Percentiles rank a stretch among this genome's conserved stretches.
Evolutionary conservation across 2,113 vertebrate species (phyloP).

Genomic region (Paramormyrops kingsleyae): DNA sequence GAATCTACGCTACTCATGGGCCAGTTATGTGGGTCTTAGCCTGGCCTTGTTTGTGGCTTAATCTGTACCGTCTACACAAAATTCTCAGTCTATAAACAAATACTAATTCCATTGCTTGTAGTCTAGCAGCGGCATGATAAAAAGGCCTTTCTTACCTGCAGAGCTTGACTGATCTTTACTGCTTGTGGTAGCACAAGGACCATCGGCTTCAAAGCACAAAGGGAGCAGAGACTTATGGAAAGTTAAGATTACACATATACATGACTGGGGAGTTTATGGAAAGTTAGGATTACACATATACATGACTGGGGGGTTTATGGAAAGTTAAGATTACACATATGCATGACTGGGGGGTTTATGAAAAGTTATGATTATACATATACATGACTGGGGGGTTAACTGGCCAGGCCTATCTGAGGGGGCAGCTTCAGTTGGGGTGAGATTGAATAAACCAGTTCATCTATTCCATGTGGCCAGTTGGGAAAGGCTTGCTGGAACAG

Average conservation of each 20-base stretch:
- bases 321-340: too few relatives aligned
- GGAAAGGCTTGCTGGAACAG: neutral
- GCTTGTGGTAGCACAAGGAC: neutral
- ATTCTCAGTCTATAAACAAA: neutral
- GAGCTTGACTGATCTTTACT: neutral
- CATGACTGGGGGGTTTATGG: too few relatives aligned
- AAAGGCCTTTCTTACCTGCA: neutral
- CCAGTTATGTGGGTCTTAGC: neutral
- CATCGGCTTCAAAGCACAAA: neutral
- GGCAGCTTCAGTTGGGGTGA: neutral
- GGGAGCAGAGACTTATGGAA: neutral
- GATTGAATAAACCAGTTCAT: neutral
- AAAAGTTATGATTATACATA: neutral
- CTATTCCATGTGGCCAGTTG: neutral
- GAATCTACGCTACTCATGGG: conserved; percentile 11
- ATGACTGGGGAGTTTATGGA: too few relatives aligned
- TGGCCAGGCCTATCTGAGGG: neutral
- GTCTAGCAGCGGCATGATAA: neutral
- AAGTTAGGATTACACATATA: too few relatives aligned
- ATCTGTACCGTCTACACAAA: neutral
- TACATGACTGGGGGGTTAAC: neutral
- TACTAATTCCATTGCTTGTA: neutral
- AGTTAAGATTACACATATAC: too few relatives aligned
- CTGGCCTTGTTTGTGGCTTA: neutral
- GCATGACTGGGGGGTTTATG: neutral